phyloP scores from a whole-genome alignment of 2,797 vertebrate species.

The Silurus lanzhouensis region DNA sequence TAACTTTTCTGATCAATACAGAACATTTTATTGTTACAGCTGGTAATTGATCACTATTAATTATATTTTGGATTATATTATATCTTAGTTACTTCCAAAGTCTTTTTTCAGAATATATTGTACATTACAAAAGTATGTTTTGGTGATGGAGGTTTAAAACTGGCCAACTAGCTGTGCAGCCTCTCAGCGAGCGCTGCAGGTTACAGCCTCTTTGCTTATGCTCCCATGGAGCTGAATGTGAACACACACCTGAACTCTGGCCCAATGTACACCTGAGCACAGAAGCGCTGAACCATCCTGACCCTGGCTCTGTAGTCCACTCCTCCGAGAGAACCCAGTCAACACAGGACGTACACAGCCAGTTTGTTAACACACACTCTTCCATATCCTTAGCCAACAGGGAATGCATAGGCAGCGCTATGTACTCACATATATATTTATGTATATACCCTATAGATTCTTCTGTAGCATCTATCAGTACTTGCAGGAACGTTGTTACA shows the following conservation, averaged over 20 bases:
- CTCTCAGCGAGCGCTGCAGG: constrained; percentile 64
- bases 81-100: neutral
- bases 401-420: constrained; percentile 53
- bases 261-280: constrained; percentile 62
- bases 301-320: constrained; percentile 66
- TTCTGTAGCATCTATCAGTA: neutral
- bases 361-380: constrained; percentile 64
- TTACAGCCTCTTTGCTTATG: constrained; percentile 71
- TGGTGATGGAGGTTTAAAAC: neutral
- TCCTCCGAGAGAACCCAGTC: constrained; percentile 61
- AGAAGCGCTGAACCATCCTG: constrained; percentile 68
- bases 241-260: constrained; percentile 72
- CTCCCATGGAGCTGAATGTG: constrained; percentile 72
- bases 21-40: constrained; percentile 31
- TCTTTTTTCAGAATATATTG: neutral
- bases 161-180: constrained; percentile 51
- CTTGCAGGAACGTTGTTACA: constrained; percentile 50
- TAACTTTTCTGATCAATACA: constrained; percentile 35
- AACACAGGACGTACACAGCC: constrained; percentile 67
- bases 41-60: constrained; percentile 29
- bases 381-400: constrained; percentile 53
- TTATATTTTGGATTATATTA: constrained; percentile 3
- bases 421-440: constrained; percentile 24
- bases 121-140: neutral
- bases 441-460: neutral